Evolutionary conservation across 2,113 vertebrate genomes (phyloP).

Genomic region (Solenodon paradoxus): DNA sequence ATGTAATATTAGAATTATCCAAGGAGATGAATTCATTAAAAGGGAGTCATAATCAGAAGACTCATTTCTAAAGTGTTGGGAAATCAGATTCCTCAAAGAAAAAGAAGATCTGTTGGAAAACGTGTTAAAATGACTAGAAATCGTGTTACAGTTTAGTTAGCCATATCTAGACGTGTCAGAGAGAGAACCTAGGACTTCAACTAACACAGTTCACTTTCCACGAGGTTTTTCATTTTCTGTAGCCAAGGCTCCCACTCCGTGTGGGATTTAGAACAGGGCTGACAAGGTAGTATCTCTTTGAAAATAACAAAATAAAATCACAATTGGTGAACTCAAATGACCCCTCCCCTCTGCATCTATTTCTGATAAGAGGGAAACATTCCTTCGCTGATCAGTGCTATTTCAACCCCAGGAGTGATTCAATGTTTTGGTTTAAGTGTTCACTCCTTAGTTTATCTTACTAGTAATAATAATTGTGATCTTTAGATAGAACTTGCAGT

Average conservation of each 20-base stretch:
- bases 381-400: background rate
- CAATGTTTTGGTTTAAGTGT: background rate
- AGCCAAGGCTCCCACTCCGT: background rate
- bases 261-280: too few species aligned
- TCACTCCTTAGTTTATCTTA: background rate
- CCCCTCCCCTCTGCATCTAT: background rate
- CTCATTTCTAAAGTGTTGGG: background rate
- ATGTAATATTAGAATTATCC: background rate
- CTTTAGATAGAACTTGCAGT: rapidly evolving
- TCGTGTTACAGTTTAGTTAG: rapidly evolving
- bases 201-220: too few species aligned
- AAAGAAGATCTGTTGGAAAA: rapidly evolving
- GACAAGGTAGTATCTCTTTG: background rate
- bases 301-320: background rate
- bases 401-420: background rate
- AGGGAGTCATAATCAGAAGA: background rate
- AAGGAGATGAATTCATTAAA: background rate
- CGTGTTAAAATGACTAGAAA: background rate
- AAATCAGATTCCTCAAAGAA: background rate
- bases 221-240: rapidly evolving
- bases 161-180: rapidly evolving
- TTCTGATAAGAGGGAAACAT: background rate
- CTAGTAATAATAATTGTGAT: too few species aligned
- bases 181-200: rapidly evolving
- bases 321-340: background rate